Conservation (phyloP, 37 sponge, comb jelly and placozoan species). For the Aplysina aerophoba region DNA sequence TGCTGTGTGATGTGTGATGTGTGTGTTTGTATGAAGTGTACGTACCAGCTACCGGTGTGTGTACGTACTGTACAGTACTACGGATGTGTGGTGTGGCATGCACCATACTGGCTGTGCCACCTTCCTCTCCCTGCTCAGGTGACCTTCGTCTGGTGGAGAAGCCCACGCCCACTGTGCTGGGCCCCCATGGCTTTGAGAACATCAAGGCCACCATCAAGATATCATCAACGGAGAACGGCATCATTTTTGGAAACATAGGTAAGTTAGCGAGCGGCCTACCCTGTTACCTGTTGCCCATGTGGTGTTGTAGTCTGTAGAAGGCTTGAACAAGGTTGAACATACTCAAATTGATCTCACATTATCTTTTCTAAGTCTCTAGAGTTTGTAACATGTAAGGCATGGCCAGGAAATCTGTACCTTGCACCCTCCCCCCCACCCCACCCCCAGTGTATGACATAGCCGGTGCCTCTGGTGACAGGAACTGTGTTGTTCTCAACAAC, state of each 20-base stretch:
- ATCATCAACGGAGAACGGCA: constrained; percentile 98
- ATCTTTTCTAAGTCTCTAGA: no score
- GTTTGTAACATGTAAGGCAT: no score
- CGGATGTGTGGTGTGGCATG: not conserved
- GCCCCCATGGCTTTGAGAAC: constrained; percentile 94
- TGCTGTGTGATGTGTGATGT: not conserved
- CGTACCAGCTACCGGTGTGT: no score
- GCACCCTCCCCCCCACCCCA: no score
- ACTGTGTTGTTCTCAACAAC: constrained; percentile 97
- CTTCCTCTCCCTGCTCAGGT: constrained; percentile 39
- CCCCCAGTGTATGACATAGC: constrained; percentile 94
- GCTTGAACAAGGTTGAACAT: no score
- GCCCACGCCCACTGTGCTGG: constrained; percentile 86
- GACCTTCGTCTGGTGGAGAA: constrained; percentile 97
- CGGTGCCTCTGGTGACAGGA: constrained; percentile 89
- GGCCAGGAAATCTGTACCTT: no score
- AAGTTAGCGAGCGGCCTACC: no score
- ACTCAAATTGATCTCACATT: no score
- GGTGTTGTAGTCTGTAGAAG: no score
- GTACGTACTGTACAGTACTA: not conserved
- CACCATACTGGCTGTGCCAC: not conserved
- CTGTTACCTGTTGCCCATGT: no score
- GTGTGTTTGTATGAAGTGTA: not conserved
- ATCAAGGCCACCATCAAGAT: constrained; percentile 97
- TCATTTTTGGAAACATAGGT: constrained; percentile 99